A percentile compares a stretch with the other conserved stretches of the same genome.
These are phyloP conservation scores for Boloria selene DNA, from an alignment of 2,888 invertebrate genomes.

Conservation along the genomic window DNA sequence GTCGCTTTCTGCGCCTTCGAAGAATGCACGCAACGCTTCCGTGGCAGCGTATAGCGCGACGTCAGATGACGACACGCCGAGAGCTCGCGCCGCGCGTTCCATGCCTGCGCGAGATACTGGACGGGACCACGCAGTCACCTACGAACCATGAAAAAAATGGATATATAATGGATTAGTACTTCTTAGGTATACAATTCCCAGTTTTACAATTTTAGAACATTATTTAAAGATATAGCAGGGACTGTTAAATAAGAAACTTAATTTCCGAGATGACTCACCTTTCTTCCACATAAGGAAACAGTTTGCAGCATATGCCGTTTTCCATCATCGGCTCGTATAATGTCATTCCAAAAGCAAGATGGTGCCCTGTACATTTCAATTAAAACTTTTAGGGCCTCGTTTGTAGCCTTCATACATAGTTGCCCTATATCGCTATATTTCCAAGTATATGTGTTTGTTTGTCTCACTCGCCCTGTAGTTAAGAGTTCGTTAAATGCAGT, in stretches of 20 bases:
- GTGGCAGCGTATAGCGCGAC: slow-evolving; percentile 84
- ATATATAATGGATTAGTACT: too few species aligned
- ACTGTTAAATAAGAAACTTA: not conserved
- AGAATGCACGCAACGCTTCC: slow-evolving; percentile 85
- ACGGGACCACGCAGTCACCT: slow-evolving; percentile 87
- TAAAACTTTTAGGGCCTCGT: slow-evolving; percentile 60
- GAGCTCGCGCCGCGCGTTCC: slow-evolving; percentile 80
- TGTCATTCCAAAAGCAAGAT: slow-evolving; percentile 76
- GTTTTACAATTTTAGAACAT: too few species aligned
- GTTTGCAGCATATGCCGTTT: slow-evolving; percentile 82
- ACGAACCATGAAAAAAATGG: slow-evolving; percentile 12
- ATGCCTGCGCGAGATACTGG: slow-evolving; percentile 82
- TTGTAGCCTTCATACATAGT: slow-evolving; percentile 61
- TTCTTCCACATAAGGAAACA: slow-evolving; percentile 86
- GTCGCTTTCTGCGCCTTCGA: slow-evolving; percentile 74
- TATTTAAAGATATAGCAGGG: not conserved
- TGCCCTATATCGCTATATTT: slow-evolving; percentile 70
- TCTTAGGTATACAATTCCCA: too few species aligned
- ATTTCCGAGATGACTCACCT: slow-evolving; percentile 56
- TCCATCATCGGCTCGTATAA: slow-evolving; percentile 81
- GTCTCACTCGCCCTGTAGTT: slow-evolving; percentile 57
- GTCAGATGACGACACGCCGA: slow-evolving; percentile 85
- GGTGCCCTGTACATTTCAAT: slow-evolving; percentile 68
- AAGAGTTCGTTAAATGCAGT: slow-evolving; percentile 62
- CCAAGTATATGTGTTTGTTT: slow-evolving; percentile 68